phyloP scores from a whole-genome alignment of 1,140 invertebrate genomes.

The Euura saliciscinereae region DNA sequence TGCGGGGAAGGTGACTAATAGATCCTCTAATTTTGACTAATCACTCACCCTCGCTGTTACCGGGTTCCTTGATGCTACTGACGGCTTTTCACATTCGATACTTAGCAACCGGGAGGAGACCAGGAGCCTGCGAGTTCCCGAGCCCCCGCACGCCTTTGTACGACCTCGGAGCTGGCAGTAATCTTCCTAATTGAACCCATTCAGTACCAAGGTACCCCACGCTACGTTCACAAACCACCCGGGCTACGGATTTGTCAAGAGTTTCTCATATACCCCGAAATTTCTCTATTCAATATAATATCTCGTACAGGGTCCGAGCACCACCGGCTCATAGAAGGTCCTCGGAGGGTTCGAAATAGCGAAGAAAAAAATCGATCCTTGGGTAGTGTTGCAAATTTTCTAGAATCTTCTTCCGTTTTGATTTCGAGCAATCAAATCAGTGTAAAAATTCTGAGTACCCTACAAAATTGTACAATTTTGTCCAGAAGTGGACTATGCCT shows the following conservation, averaged over 20 bases:
- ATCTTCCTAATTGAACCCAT: slow-evolving; percentile 35
- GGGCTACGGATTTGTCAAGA: not conserved
- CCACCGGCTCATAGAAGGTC: too few relatives aligned
- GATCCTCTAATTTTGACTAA: slow-evolving; percentile 42
- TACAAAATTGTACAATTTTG: too few relatives aligned
- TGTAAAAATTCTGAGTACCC: too few relatives aligned
- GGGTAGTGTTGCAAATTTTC: too few relatives aligned
- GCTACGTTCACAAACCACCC: not conserved
- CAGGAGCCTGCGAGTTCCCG: not conserved
- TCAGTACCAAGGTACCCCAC: not conserved
- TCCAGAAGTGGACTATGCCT: too few relatives aligned
- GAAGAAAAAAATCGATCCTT: too few relatives aligned
- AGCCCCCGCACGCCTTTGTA: slow-evolving; percentile 28
- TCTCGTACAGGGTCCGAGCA: too few relatives aligned
- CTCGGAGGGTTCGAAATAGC: too few relatives aligned
- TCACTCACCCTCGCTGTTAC: slow-evolving; percentile 16
- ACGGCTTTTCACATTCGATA: slow-evolving; percentile 29
- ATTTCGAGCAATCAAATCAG: too few relatives aligned
- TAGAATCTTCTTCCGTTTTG: too few relatives aligned
- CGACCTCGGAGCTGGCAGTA: slow-evolving; percentile 22
- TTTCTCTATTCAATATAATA: not conserved
- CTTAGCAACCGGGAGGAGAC: slow-evolving; percentile 21
- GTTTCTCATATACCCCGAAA: not conserved
- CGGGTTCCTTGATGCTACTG: slow-evolving; percentile 21
- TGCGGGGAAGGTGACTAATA: slow-evolving; percentile 26